Percentiles rank a stretch among this genome's conserved stretches.
These are phyloP conservation scores for Petroica traversi DNA, from an alignment of 2,113 vertebrate species.

Conservation along the genomic window DNA sequence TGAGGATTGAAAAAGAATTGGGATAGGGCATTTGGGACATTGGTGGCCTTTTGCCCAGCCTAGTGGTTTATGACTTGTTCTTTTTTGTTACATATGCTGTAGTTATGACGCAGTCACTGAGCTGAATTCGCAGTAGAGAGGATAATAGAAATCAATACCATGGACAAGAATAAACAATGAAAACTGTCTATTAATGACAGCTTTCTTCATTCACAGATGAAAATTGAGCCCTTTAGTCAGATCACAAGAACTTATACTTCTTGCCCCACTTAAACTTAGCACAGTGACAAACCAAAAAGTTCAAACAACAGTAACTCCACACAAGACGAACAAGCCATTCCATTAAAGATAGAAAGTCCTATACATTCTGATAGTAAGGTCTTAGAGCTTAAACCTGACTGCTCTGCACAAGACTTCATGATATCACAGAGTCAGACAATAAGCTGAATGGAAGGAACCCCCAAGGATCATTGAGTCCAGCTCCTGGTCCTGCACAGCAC, in stretches of 20 bases:
- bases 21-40: background rate
- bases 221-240: background rate
- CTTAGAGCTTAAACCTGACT: background rate
- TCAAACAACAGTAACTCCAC: background rate
- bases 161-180: background rate
- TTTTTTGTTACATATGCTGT: background rate
- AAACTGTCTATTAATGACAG: background rate
- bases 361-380: background rate
- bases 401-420: background rate
- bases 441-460: background rate
- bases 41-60: background rate
- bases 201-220: background rate
- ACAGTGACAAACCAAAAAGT: background rate
- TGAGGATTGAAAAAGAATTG: background rate
- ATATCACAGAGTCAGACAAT: background rate
- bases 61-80: conserved; percentile 3
- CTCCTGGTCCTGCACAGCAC: background rate
- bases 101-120: background rate
- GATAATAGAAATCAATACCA: conserved; percentile 6
- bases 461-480: rapidly evolving
- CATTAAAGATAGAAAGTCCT: background rate
- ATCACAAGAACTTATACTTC: background rate
- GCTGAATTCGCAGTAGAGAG: background rate
- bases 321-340: background rate
- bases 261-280: background rate